Base-by-base conservation (phyloP, 2,113 vertebrate genomes). In the Oreochromis aureus region DNA sequence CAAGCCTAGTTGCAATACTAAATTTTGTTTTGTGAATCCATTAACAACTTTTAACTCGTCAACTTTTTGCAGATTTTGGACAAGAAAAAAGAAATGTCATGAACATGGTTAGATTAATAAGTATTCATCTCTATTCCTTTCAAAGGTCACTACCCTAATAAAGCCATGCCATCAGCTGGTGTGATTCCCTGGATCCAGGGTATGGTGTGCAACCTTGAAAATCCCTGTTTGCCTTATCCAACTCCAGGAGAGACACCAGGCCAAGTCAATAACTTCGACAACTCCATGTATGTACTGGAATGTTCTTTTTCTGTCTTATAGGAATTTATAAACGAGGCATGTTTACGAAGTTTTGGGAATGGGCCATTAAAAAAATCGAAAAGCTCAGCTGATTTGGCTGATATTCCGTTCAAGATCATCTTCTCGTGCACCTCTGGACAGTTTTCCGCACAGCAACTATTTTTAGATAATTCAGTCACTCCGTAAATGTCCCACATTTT, bases 141-240 rank as follows among this genome's bases (percentile, higher is more conserved):
- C 59, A 63, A 63, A 99, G 99, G 98, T 94, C 98, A 99, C 91
- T 99, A 99, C 92, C 98, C 97, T 85, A 99, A 99, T 92, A 99
- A 99, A 96, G 98, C 98, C 86, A 98, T 99, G 98, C 98, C 99
- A 46, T 99, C 99, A 3, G 98, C 98, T 22, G 99, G 99, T 69
- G 95, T 98, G 9, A 96, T 99, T 88, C 98, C 98, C 6, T 99
- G 98, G 98, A 86, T 99, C 88, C 99, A 99, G 92, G 98, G 99
- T 30, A 98, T 99, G 94, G 95, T 99, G 82, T 99, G 99, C 90
- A 99, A 98, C 79, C 96, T 98, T 80, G 96, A 99, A 89, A 99
- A 99, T 87, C 98, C 98, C 6, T 99, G 98, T 89, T 95, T 97
- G 89, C 97, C 94, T 86, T 96, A 97, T 10, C 97, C 98, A 3